These are phyloP conservation scores for Heliconius erato DNA, from an alignment of 2,888 invertebrate species.

Conservation along the genomic window DNA sequence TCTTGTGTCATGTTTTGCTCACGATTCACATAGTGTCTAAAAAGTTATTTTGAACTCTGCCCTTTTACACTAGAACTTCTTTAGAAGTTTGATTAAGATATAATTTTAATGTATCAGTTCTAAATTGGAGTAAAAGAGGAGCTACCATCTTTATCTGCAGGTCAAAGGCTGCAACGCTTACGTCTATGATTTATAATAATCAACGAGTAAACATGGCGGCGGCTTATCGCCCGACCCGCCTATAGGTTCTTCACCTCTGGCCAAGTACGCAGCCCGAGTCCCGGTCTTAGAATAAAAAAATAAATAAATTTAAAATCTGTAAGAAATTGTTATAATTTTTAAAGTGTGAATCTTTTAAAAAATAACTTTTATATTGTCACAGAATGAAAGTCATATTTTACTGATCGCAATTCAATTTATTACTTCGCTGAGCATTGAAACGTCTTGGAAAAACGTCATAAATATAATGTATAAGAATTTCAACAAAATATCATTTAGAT, in stretches of 20 bases:
- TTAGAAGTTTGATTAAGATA: slow-evolving; percentile 2
- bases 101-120: slow-evolving; percentile 14
- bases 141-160: slow-evolving; percentile 63
- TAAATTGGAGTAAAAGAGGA: slow-evolving; percentile 41
- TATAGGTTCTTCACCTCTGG: slow-evolving; percentile 75
- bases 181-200: slow-evolving; percentile 79
- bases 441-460: slow-evolving; percentile 35
- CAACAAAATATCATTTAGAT: slow-evolving; percentile 11
- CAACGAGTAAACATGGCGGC: slow-evolving; percentile 70
- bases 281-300: slow-evolving; percentile 34
- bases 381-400: slow-evolving; percentile 29
- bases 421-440: slow-evolving; percentile 41
- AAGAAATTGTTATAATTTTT: background rate
- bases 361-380: background rate
- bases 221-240: slow-evolving; percentile 71
- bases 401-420: slow-evolving; percentile 45
- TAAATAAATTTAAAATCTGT: slow-evolving; percentile 3
- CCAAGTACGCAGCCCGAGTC: slow-evolving; percentile 57
- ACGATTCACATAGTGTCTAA: background rate
- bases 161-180: slow-evolving; percentile 72
- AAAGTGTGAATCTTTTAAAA: slow-evolving; percentile 7
- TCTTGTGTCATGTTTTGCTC: background rate
- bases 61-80: slow-evolving; percentile 16
- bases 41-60: background rate
- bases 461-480: slow-evolving; percentile 31